Evolutionary conservation across 2,113 vertebrate species (phyloP).

Genomic region (Phalacrocorax carbo): DNA sequence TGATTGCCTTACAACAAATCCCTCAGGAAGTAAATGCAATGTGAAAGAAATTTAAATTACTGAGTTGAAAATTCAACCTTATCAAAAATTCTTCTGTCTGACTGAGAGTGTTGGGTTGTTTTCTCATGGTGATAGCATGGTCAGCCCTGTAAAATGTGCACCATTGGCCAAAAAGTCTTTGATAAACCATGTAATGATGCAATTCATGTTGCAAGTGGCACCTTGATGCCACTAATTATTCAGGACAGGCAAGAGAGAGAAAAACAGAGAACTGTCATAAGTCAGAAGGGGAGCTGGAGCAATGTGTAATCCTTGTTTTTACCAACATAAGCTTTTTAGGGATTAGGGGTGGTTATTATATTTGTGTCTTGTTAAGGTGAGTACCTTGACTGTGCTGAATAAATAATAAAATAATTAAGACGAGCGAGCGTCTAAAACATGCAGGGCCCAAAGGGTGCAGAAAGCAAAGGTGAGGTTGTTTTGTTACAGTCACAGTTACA

Average conservation of each 20-base stretch:
- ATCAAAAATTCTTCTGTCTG: neutral
- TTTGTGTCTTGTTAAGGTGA: neutral
- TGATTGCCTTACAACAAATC: neutral
- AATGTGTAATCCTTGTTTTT: neutral
- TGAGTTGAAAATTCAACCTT: neutral
- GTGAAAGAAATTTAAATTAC: neutral
- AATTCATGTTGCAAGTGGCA: neutral
- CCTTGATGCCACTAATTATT: neutral
- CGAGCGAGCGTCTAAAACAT: neutral
- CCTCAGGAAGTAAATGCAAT: neutral
- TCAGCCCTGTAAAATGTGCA: neutral
- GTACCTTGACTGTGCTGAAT: neutral
- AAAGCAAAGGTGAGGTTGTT: neutral
- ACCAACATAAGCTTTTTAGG: neutral
- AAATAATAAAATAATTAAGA: constrained; percentile 9
- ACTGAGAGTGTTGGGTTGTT: neutral
- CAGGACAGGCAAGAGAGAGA: neutral
- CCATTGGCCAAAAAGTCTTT: neutral
- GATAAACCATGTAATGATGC: neutral
- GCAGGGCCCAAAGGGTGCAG: neutral
- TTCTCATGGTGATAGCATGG: neutral
- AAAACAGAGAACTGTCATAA: neutral
- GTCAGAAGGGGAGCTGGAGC: neutral
- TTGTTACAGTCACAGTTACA: neutral
- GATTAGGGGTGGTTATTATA: neutral